Percentiles rank a stretch among this genome's conserved stretches.
phyloP scores from a whole-genome alignment of 2,888 invertebrate genomes.

The Euclidia mi region DNA sequence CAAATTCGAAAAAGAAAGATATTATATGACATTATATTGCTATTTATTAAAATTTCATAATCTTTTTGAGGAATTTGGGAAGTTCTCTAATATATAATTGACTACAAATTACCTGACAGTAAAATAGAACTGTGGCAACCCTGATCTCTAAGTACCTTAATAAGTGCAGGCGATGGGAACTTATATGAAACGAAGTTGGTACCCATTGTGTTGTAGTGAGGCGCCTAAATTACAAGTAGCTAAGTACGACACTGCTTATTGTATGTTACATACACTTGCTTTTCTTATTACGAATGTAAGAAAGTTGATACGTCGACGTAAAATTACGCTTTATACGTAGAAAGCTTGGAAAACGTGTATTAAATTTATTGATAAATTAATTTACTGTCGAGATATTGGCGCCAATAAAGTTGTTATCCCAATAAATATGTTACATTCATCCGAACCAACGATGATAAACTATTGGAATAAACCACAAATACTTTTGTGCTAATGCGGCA shows the following conservation, averaged over 20 bases:
- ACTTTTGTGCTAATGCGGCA: too few relatives aligned
- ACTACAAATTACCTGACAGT: background rate
- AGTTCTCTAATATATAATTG: background rate
- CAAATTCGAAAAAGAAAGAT: background rate
- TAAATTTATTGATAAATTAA: conserved; percentile 2
- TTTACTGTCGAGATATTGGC: too few relatives aligned
- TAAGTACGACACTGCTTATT: conserved; percentile 36
- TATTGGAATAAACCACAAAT: too few relatives aligned
- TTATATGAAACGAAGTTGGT: conserved; percentile 41
- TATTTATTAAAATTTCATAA: too few relatives aligned
- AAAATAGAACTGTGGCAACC: conserved; percentile 28
- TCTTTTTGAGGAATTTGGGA: background rate
- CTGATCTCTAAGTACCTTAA: conserved; percentile 51
- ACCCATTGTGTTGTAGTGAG: conserved; percentile 59
- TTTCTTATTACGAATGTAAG: conserved; percentile 40
- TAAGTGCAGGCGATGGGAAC: conserved; percentile 58
- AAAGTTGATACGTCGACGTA: conserved; percentile 44
- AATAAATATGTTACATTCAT: too few relatives aligned
- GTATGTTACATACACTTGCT: conserved; percentile 42
- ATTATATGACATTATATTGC: background rate
- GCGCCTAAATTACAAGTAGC: conserved; percentile 54
- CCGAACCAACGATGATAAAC: too few relatives aligned
- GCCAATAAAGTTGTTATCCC: too few relatives aligned
- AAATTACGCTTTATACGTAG: conserved; percentile 39
- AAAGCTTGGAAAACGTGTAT: conserved; percentile 37